A percentile compares a stretch with the other conserved stretches of the same genome.
Evolutionary conservation across 1,140 invertebrate genomes (phyloP).

Genomic region (Solenopsis invicta): DNA sequence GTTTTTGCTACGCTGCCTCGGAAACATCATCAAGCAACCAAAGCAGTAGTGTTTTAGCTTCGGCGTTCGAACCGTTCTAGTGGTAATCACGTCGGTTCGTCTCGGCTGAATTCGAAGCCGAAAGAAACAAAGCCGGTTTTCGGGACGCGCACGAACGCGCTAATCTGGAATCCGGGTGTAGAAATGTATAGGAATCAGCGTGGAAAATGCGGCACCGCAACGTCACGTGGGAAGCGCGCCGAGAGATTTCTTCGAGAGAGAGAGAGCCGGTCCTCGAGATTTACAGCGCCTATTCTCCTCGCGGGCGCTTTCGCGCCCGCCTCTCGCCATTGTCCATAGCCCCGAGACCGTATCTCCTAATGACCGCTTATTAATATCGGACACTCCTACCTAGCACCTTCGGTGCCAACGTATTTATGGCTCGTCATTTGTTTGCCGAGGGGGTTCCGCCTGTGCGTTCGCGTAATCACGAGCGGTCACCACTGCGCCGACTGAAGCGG

Average conservation of each 20-base stretch:
- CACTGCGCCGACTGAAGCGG: neutral
- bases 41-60: neutral
- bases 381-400: constrained; percentile 73
- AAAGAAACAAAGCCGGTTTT: constrained; percentile 24
- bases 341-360: constrained; percentile 71
- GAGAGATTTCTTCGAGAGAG: constrained; percentile 63
- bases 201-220: constrained; percentile 29
- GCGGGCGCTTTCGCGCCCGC: constrained; percentile 53
- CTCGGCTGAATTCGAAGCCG: constrained; percentile 9
- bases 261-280: constrained; percentile 66
- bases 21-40: neutral
- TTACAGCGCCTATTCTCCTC: constrained; percentile 69
- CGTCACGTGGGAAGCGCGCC: constrained; percentile 50
- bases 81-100: neutral
- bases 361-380: constrained; percentile 78
- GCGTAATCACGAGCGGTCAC: constrained; percentile 49
- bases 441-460: constrained; percentile 49
- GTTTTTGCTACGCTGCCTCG: constrained; percentile 29
- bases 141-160: neutral
- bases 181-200: constrained; percentile 21
- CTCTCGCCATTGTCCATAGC: constrained; percentile 71
- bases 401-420: constrained; percentile 71
- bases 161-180: constrained; percentile 3
- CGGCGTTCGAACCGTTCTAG: neutral
- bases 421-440: constrained; percentile 74